Evolutionary conservation across 2,888 invertebrate genomes (phyloP).

Genomic region (Nipponacmea schrenckii): DNA sequence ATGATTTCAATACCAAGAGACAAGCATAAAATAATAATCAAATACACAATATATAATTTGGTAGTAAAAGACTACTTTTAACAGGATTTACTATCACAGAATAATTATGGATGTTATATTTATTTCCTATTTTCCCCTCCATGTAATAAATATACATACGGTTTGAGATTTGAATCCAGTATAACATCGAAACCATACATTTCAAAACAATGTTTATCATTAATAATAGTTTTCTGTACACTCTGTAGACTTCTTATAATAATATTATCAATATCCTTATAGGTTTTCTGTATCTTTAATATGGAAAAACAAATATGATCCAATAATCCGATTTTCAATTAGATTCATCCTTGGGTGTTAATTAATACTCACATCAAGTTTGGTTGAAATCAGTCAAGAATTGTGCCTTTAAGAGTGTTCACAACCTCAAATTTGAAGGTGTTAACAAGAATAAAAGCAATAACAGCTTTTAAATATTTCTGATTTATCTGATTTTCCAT

Average conservation of each 20-base stretch:
- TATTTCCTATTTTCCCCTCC: not conserved
- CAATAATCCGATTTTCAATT: not conserved
- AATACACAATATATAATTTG: too few relatives aligned
- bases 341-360: not conserved
- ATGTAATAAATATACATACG: conserved; percentile 63
- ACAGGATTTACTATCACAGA: too few relatives aligned
- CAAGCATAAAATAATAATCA: too few relatives aligned
- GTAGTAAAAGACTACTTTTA: too few relatives aligned
- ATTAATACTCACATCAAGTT: not conserved
- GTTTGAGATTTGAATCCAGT: conserved; percentile 72
- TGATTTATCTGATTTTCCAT: too few relatives aligned
- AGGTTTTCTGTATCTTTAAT: conserved; percentile 62
- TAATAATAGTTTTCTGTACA: conserved; percentile 71
- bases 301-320: not conserved
- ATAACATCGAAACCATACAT: conserved; percentile 76
- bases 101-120: too few relatives aligned
- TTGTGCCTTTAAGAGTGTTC: not conserved
- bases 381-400: not conserved
- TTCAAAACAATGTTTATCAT: conserved; percentile 75
- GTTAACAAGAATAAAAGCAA: too few relatives aligned
- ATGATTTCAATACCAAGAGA: too few relatives aligned
- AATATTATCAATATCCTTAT: conserved; percentile 71
- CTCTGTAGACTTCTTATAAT: conserved; percentile 72
- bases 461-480: too few relatives aligned
- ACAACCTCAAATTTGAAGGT: not conserved